These are phyloP conservation scores for Mirza zaza DNA, from an alignment of 2,113 vertebrate species.

Conservation along the genomic window DNA sequence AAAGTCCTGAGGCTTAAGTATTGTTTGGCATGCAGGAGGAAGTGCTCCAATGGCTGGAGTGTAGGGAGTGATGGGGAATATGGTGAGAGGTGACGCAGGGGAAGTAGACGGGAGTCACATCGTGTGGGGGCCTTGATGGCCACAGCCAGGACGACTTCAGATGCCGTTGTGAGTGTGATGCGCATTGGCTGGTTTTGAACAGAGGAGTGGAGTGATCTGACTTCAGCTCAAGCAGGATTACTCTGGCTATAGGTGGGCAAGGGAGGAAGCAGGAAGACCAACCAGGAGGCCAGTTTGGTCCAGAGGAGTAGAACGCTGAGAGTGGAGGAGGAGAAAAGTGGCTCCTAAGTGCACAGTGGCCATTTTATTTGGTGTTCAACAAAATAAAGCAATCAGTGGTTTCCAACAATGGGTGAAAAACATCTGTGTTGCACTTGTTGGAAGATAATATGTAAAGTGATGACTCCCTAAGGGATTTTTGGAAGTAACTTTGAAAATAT, in stretches of 20 bases:
- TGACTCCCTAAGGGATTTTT: not conserved
- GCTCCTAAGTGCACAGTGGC: not conserved
- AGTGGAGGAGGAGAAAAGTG: not conserved
- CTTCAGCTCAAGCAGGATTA: not conserved
- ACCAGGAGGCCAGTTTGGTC: not conserved
- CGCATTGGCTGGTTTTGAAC: not conserved
- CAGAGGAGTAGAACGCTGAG: not conserved
- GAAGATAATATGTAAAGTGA: not conserved
- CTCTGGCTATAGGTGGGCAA: not conserved
- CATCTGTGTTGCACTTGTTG: not conserved
- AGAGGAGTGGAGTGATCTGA: not conserved
- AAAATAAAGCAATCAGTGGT: not conserved
- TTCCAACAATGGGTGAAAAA: not conserved
- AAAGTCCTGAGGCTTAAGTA: not conserved
- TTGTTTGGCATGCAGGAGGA: not conserved
- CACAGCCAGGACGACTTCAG: not conserved
- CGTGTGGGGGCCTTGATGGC: not conserved
- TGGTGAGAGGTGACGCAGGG: not conserved
- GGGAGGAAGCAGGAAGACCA: not conserved
- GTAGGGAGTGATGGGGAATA: no score
- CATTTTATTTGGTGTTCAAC: not conserved
- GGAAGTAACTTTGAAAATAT: conserved; percentile 25
- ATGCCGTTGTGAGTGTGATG: not conserved
- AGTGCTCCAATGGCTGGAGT: not conserved
- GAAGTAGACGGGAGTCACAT: not conserved